Conservation (phyloP, 1,140 invertebrate species). For the Araneus ventricosus region DNA sequence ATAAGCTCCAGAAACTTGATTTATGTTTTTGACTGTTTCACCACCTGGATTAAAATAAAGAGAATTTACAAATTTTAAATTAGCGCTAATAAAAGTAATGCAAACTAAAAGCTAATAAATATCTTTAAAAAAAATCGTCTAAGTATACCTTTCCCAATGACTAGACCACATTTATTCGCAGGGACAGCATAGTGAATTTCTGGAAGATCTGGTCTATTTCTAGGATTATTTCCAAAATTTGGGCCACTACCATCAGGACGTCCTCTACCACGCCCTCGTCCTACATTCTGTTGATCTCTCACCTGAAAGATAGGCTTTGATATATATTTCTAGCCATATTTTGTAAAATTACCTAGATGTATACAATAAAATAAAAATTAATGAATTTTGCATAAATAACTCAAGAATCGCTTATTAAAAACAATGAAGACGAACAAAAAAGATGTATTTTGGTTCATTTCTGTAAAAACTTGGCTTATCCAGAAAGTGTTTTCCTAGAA, state of each 20-base stretch:
- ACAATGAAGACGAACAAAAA: too few relatives aligned
- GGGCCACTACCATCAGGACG: slow-evolving; percentile 75
- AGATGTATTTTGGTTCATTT: too few relatives aligned
- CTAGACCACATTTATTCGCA: slow-evolving; percentile 95
- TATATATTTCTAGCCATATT: not conserved
- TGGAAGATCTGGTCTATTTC: slow-evolving; percentile 79
- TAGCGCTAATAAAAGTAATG: not conserved
- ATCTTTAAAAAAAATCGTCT: not conserved
- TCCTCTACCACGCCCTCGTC: slow-evolving; percentile 78
- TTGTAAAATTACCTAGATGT: not conserved
- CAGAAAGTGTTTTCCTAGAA: too few relatives aligned
- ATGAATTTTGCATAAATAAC: too few relatives aligned
- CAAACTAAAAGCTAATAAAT: not conserved
- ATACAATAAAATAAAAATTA: not conserved
- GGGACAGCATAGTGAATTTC: slow-evolving; percentile 92
- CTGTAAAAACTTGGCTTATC: too few relatives aligned
- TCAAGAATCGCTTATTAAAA: too few relatives aligned
- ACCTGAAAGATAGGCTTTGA: slow-evolving; percentile 26
- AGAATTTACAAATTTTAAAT: not conserved
- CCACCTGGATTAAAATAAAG: not conserved
- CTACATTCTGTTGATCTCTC: slow-evolving; percentile 77
- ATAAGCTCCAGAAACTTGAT: not conserved
- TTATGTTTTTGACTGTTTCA: not conserved
- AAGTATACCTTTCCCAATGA: slow-evolving; percentile 92
- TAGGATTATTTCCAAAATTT: slow-evolving; percentile 68